Conservation (phyloP, 1,140 invertebrate species). For the Drosophila triauraria region DNA sequence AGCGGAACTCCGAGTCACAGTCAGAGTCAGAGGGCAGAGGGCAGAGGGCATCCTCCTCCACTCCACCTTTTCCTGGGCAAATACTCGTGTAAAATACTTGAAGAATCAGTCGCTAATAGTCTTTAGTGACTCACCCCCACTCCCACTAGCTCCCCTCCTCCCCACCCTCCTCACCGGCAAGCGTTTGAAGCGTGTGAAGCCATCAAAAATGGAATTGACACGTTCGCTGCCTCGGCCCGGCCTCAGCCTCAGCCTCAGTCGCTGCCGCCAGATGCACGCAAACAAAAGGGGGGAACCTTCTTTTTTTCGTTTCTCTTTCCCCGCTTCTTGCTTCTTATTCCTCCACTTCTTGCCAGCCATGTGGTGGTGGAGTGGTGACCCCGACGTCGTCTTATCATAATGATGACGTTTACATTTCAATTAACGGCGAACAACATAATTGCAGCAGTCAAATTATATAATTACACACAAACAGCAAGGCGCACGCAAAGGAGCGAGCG, state of each 20-base stretch:
- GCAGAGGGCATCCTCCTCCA: background rate
- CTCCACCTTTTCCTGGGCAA: constrained; percentile 14
- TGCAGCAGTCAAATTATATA: constrained; percentile 82
- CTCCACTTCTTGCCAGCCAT: constrained; percentile 4
- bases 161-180: background rate
- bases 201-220: constrained; percentile 69
- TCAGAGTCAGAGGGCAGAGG: background rate
- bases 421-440: constrained; percentile 80
- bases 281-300: constrained; percentile 20
- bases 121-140: constrained; percentile 8
- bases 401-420: constrained; percentile 83
- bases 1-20: background rate
- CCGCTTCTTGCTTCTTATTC: background rate
- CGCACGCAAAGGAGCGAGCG: constrained; percentile 26
- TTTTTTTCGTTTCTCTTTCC: background rate
- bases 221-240: constrained; percentile 33
- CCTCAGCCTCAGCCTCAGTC: constrained; percentile 12
- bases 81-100: constrained; percentile 14
- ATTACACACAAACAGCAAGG: constrained; percentile 71
- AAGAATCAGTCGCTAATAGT: constrained; percentile 31
- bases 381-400: constrained; percentile 71
- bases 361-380: constrained; percentile 21
- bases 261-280: constrained; percentile 40
- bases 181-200: constrained; percentile 54
- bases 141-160: background rate